Evolutionary conservation across 2,888 invertebrate species (phyloP).

Genomic region (Doris montereyensis): DNA sequence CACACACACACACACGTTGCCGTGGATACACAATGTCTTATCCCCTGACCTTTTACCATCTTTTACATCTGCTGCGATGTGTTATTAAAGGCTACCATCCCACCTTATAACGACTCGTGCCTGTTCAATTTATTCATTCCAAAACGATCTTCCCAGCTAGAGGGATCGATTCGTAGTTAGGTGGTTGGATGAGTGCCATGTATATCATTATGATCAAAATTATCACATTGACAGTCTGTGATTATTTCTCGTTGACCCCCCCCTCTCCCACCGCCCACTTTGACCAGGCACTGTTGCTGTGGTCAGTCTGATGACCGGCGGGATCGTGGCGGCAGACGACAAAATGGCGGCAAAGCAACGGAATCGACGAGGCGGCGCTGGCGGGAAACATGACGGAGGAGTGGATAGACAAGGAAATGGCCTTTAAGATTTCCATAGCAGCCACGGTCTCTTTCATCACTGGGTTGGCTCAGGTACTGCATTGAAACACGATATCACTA

Average conservation of each 20-base stretch:
- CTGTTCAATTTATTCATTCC: no score
- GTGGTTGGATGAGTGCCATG: no score
- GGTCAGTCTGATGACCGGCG: constrained; percentile 67
- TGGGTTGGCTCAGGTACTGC: constrained; percentile 56
- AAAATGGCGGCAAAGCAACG: constrained; percentile 31
- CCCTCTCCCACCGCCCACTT: no score
- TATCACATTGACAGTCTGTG: no score
- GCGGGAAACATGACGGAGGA: neutral
- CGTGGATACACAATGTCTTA: neutral
- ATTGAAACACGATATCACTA: no score
- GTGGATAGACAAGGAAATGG: constrained; percentile 36
- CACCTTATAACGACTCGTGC: no score
- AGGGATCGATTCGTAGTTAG: no score
- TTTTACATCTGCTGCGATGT: no score
- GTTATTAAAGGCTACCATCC: no score
- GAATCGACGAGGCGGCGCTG: constrained; percentile 5
- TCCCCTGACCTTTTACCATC: neutral
- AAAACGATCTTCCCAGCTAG: no score
- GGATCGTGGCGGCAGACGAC: constrained; percentile 53
- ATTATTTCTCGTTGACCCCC: no score
- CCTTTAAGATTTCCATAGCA: constrained; percentile 73
- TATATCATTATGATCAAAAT: no score
- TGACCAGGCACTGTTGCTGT: constrained; percentile 71
- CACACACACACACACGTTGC: neutral
- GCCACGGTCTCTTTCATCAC: constrained; percentile 56